Evolutionary conservation across 2,113 vertebrate genomes (phyloP), one percentile per base, ranked within the genome.

Genomic region (Carassius gibelio): DNA sequence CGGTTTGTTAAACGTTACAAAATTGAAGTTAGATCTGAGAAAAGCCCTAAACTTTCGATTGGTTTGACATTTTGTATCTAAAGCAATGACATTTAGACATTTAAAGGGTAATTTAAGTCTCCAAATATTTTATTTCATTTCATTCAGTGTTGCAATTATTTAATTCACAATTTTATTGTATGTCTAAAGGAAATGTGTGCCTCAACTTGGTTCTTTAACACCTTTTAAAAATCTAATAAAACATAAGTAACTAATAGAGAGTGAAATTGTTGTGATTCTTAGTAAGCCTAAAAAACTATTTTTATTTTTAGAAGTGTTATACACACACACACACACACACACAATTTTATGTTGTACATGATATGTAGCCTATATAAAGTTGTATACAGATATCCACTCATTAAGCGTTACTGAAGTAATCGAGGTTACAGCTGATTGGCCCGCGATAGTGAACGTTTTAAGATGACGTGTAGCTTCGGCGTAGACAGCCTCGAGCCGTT

Each of bases 401-500:
- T 15, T 74, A 45, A 36, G 5, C 21, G 52, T 78, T 78, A 15
- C 26, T 14, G 17, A 78, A 78, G 52, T 34, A 8, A 66, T 17
- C 72, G 34, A 10, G 14, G 34, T 42, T 36, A 36, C 6, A 34
- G 38, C n/a, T 50, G 76, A 85, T 13, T 71, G 15, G 19, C 0
- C 36, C 21, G 52, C 52, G 23, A 59, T n/a, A 57, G 26, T 8
- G 3, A 78, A 3, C 52, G 75, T 6, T 36, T 3, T 15, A 11
- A 34, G 52, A 78, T 59, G 75, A 78, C 75, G 75, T 34, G 30
- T 23, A 3, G 23, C 52, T 59, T 59, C 52, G 4, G 8, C 59
- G 52, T 59, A 34, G 75, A 57, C 52, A 59, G 75, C 75, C 75
- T 36, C 52, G 21, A 78, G 48, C 26, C 75, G 75, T 36, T 78